These are phyloP conservation scores for Zalophus californianus DNA, from an alignment of 2,797 vertebrate species.

Conservation along the genomic window DNA sequence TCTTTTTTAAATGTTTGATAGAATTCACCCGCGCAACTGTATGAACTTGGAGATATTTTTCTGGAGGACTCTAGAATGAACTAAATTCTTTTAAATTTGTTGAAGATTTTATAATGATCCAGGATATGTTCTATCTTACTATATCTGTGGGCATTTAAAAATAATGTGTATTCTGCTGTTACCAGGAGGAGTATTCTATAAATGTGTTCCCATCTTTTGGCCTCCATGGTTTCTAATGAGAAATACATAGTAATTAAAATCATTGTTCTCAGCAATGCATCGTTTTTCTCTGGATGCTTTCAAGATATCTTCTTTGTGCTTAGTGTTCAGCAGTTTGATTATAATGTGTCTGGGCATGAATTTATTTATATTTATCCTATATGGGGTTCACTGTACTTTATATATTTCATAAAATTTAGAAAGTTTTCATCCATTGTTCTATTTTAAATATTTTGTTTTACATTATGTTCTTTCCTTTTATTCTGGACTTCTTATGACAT, in stretches of 20 bases:
- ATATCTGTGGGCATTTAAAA: background rate
- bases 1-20: background rate
- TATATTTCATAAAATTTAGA: background rate
- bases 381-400: background rate
- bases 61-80: background rate
- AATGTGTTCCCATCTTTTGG: background rate
- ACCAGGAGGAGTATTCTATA: background rate
- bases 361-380: background rate
- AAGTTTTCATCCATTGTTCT: background rate
- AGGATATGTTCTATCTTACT: background rate
- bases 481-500: background rate
- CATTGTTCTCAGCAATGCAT: background rate
- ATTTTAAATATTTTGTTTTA: background rate
- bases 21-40: background rate
- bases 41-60: background rate
- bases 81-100: background rate
- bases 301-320: background rate
- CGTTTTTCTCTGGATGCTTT: background rate
- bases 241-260: background rate
- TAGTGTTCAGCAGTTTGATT: background rate
- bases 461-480: background rate
- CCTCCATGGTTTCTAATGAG: background rate
- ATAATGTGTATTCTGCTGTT: background rate
- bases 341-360: background rate
- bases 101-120: background rate